Evolutionary conservation across 2,888 invertebrate species (phyloP), one percentile per base, ranked within the genome.

Genomic region (Calameuta filiformis): DNA sequence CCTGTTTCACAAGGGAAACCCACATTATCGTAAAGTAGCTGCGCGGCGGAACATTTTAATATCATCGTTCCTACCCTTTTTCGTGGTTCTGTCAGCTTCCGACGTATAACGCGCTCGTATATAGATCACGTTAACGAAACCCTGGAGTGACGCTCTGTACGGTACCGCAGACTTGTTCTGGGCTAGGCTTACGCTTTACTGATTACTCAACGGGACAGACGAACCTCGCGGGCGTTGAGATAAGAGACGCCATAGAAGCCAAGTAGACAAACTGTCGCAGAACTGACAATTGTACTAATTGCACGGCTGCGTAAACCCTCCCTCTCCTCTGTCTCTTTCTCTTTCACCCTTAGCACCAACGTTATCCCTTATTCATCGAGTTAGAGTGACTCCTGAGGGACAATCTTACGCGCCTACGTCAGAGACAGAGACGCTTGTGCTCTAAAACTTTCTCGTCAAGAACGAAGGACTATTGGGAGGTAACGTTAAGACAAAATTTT

Each of bases 251-350:
- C 68, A 81, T 77, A 83, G 81, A 83, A 82, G 77, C 76, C 73
- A 78, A 73, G 77, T 74, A 76, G 82, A 80, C 80, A 80, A 83
- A 85, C 83, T 82, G 83, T 85, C 85, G 83, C 78, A 77, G 75
- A 80, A 78, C 83, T 82, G 86, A 87, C 86, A 86, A 87, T 87
- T 83, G 85, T 83, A 85, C 85, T 89, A 87, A 88, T 88, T 87
- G 85, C 84, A 79, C 85, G 82, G 85, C 85, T 85, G 85, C 81
- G 82, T 75, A 78, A 37, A 4, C 12, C 78, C 79, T 82, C 76
- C 75, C 76, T 79, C 76, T 77, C 79, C 81, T 68, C 75, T 75
- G 75, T 76, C 35, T 12, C 82, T 83, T 80, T 68, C 75, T 76
- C 77, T 76, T 33, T 23, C 56, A 56, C 56, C 56, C 56, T 56